Base-by-base conservation (phyloP, 2,888 invertebrate species). In the Unio pictorum region DNA sequence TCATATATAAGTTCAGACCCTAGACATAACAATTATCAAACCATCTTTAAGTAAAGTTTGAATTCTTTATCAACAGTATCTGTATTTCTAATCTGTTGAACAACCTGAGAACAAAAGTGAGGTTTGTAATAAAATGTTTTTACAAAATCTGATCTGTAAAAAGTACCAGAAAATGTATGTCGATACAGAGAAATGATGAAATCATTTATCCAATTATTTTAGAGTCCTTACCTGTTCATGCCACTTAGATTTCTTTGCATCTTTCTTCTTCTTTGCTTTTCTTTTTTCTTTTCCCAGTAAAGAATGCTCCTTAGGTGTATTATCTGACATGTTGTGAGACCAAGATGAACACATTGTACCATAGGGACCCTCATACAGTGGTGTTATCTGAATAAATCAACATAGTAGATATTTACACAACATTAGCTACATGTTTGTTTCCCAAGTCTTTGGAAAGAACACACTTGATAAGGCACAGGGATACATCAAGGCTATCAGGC, bases 261-360 rank as follows among this genome's bases (percentile, higher is more conserved):
- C 58, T 34, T 67, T 70, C 7, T 56, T 56, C 62, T 72, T 75
- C 61, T 74, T 75, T 18, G 64, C 55, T 34, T 61, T 55, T 65
- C 61, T 65, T 64, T 62, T 72, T 23, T 61, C 67, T 28, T 61
- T 61, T 2, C 63, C 54, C 7, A 60, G 26, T n/a, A 61, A 45
- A 57, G 54, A 56, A 20, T 45, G 61, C 3, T 54, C 20, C 7
- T 54, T 30, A 30, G 82, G 82, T 18, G 57, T 68, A 61, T 75
- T 82, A 64, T 82, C 82, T 34, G 84, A 83, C 69, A 70, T 61
- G 60, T 84, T 84, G 65, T 82, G 82, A 55, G 73, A 73, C 68
- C 67, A 71, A 1, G 65, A 18, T 30, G 78, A 77, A 75, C 84
- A 84, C 58, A 67, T 55, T 15, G 23, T 67, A 11, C 84, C 84